A percentile compares a stretch with the other conserved stretches of the same genome.
Conservation (phyloP, 2,888 invertebrate genomes). For the Ptilodon capucinus region DNA sequence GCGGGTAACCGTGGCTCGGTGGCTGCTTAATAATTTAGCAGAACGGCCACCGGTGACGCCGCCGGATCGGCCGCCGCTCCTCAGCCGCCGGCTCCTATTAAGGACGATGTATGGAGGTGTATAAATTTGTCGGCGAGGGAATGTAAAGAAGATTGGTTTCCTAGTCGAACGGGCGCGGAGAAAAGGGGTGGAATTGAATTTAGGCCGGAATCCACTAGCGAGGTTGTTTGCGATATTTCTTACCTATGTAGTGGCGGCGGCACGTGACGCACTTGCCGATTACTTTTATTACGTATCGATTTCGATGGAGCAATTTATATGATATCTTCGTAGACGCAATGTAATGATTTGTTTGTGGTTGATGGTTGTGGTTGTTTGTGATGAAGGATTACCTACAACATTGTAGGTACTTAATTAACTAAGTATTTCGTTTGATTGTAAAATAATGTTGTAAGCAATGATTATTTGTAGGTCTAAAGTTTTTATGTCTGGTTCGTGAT, state of each 20-base stretch:
- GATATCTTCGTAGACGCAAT: background rate
- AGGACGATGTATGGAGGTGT: constrained; percentile 72
- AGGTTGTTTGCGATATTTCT: constrained; percentile 71
- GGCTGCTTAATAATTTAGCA: constrained; percentile 69
- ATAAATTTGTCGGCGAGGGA: constrained; percentile 80
- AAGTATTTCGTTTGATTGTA: no score
- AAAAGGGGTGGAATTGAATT: constrained; percentile 79
- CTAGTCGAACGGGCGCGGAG: constrained; percentile 65
- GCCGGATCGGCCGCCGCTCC: constrained; percentile 28
- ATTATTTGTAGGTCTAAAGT: no score
- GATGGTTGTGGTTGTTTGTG: no score
- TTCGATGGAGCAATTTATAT: constrained; percentile 24
- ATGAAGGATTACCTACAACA: no score
- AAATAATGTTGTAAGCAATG: no score
- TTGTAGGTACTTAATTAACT: no score
- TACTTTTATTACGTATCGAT: constrained; percentile 58
- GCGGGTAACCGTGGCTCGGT: constrained; percentile 49
- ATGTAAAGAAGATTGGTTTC: constrained; percentile 81
- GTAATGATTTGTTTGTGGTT: background rate
- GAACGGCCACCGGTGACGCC: constrained; percentile 32
- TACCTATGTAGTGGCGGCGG: constrained; percentile 57
- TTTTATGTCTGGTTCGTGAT: no score
- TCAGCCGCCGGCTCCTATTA: constrained; percentile 50
- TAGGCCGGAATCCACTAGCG: constrained; percentile 72
- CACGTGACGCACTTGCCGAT: constrained; percentile 65